Evolutionary conservation across 1,140 invertebrate species (phyloP).

Genomic region (Ectropis grisescens): DNA sequence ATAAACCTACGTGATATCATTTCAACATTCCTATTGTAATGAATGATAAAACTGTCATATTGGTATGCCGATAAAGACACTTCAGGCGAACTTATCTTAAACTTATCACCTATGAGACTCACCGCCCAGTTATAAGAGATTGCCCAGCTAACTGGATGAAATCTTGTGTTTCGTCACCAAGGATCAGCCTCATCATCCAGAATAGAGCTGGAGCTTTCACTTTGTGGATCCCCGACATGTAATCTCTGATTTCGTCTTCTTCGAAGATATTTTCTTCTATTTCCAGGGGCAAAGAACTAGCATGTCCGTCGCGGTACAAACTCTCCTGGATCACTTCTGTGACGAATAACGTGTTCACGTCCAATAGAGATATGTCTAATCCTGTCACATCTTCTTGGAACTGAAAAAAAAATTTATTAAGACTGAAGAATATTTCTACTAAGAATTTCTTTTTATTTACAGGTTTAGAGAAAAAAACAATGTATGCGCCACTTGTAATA

Average conservation of each 20-base stretch:
- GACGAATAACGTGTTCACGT: slow-evolving; percentile 44
- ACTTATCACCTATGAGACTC: slow-evolving; percentile 3
- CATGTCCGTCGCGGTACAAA: slow-evolving; percentile 31
- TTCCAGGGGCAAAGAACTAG: slow-evolving; percentile 15
- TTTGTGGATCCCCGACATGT: slow-evolving; percentile 27
- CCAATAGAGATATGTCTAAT: slow-evolving; percentile 23
- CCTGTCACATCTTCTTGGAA: slow-evolving; percentile 26
- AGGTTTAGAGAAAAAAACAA: no score
- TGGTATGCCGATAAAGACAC: no score
- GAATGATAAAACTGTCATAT: no score
- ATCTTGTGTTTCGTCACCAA: slow-evolving; percentile 26
- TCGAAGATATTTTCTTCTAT: slow-evolving; percentile 21
- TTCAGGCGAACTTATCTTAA: no score
- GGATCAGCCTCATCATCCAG: slow-evolving; percentile 29
- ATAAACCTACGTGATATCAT: no score
- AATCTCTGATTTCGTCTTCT: slow-evolving; percentile 26
- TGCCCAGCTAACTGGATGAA: slow-evolving; percentile 30
- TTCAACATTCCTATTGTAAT: no score
- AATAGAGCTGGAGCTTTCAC: slow-evolving; percentile 44
- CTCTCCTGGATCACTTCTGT: slow-evolving; percentile 52
- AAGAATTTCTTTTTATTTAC: no score
- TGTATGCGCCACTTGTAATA: no score
- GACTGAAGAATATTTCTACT: no score
- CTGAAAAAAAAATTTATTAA: slow-evolving; percentile 31
- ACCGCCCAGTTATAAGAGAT: slow-evolving; percentile 23